Base-by-base conservation (phyloP, 2,888 invertebrate genomes). In the Amphipoea lucens region DNA sequence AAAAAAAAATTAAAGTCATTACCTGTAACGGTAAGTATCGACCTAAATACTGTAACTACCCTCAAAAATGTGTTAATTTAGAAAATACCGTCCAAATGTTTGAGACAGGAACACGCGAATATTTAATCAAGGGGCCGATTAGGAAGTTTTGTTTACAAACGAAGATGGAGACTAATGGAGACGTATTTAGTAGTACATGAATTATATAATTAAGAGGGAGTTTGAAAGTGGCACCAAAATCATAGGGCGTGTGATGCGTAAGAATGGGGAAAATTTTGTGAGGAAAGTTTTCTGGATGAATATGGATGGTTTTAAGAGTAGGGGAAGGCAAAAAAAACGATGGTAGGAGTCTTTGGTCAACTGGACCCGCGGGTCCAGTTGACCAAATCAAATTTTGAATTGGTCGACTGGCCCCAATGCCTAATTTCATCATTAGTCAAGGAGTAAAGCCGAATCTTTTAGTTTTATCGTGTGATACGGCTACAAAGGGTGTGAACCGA, bases 81-180 rank as follows among this genome's bases (percentile, higher is more conserved):
- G 29, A 77, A 83, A 86, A 79, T 83, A 82, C 63, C 70, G 69
- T 48, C 71, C 57, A 29, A 51, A 74, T 72, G 73, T 86, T 87
- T 87, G 82, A 75, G 67, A 72, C 69, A 63, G 51, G 7, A 65
- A 89, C 95, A 94, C 94, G 93, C 93, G 89, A 94, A 93, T 92
- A 93, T 94, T 93, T 89, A 93, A 94, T 94, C 92, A 93, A 81
- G 81, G 71, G 42, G 68, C 79, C 20, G 63, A 70, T 71, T 88
- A 79, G 1, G 54, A 72, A 72, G 72, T 72, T 82, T 60, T 74
- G 75, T 86, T 82, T 48, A 65, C 65, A 36, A 54, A 82, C 9
- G 29, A n/a, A 40, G 40, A 62, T 79, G 23, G 40, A 11, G 36
- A 51, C 60, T 66, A 62, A 81, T 23, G 14, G 36, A 40, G 42